phyloP scores from a whole-genome alignment of 2,888 invertebrate species.

The Drosophila maculinotata region DNA sequence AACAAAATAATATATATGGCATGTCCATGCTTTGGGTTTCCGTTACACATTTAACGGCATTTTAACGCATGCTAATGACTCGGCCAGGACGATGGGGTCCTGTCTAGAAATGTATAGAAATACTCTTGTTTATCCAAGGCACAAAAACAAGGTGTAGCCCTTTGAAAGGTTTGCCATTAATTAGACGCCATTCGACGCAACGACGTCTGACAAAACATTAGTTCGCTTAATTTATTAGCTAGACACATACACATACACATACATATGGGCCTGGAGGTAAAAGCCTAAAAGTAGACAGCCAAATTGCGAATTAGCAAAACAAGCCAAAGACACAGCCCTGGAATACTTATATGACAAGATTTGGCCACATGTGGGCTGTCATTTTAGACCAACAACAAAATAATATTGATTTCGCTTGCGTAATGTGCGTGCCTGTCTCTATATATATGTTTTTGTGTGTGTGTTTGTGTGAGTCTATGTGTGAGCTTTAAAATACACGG shows the following conservation, averaged over 20 bases:
- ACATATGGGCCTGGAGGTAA: slow-evolving; percentile 13
- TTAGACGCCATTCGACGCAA: slow-evolving; percentile 60
- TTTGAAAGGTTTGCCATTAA: slow-evolving; percentile 79
- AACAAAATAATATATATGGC: slow-evolving; percentile 47
- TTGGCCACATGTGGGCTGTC: slow-evolving; percentile 35
- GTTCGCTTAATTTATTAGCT: slow-evolving; percentile 73
- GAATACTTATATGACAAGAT: slow-evolving; percentile 10
- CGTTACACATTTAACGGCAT: slow-evolving; percentile 79
- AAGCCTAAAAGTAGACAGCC: slow-evolving; percentile 18
- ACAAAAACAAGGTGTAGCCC: slow-evolving; percentile 72
- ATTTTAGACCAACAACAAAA: slow-evolving; percentile 27
- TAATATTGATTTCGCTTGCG: slow-evolving; percentile 52
- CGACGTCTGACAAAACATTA: slow-evolving; percentile 74
- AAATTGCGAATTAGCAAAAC: slow-evolving; percentile 45
- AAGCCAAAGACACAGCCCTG: slow-evolving; percentile 11
- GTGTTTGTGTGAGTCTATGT: slow-evolving; percentile 9
- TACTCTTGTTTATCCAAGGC: slow-evolving; percentile 35
- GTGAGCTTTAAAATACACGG: slow-evolving; percentile 24
- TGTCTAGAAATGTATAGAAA: slow-evolving; percentile 28
- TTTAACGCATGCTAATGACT: slow-evolving; percentile 79
- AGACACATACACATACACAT: slow-evolving; percentile 3
- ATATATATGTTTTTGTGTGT: background rate
- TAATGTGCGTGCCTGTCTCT: slow-evolving; percentile 8
- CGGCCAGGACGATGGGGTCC: slow-evolving; percentile 14
- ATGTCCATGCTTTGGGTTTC: slow-evolving; percentile 64